These are phyloP conservation scores for Phaethon lepturus DNA, from an alignment of 2,113 vertebrate genomes.

Conservation along the genomic window DNA sequence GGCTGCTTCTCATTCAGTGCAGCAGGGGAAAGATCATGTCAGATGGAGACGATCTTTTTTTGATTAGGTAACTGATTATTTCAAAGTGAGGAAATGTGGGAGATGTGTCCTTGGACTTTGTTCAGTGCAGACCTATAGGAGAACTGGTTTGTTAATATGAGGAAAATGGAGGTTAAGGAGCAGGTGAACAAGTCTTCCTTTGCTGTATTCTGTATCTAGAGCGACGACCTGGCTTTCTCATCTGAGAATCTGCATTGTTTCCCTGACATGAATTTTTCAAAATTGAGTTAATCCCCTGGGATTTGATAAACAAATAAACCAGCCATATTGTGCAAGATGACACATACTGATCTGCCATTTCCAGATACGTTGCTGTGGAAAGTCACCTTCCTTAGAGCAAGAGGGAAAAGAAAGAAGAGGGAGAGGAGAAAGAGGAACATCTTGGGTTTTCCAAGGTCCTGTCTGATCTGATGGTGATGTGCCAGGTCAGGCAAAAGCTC, in stretches of 20 bases:
- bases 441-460: not conserved
- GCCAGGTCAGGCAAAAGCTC: not conserved
- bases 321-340: not conserved
- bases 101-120: not conserved
- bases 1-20: not conserved
- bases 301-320: not conserved
- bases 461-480: not conserved
- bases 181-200: not conserved
- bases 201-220: not conserved
- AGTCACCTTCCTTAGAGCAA: not conserved
- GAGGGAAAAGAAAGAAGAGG: not conserved
- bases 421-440: not conserved
- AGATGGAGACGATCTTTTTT: not conserved
- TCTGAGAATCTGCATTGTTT: not conserved
- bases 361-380: not conserved
- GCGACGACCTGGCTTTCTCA: not conserved
- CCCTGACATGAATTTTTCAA: not conserved
- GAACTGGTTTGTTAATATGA: not conserved
- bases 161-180: not conserved
- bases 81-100: not conserved
- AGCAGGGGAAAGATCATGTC: not conserved
- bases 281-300: not conserved
- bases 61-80: not conserved
- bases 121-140: not conserved
- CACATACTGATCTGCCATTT: not conserved